Percentiles rank a stretch among this genome's conserved stretches.
Evolutionary conservation across 2,113 vertebrate genomes (phyloP).

Genomic region (Cryptomyrus ogoouensis): DNA sequence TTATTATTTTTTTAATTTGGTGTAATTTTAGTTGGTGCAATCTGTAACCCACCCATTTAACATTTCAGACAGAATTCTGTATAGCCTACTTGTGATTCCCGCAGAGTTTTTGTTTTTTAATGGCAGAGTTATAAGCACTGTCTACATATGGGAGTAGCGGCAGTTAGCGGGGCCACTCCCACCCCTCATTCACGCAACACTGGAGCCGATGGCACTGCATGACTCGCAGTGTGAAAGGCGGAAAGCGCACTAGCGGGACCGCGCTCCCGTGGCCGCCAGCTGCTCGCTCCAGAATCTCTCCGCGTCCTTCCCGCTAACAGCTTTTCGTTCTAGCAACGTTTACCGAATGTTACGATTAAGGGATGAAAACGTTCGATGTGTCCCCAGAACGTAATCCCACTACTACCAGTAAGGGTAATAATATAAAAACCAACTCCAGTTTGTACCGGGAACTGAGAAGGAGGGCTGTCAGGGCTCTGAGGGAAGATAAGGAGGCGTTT

Average conservation of each 20-base stretch:
- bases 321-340: neutral
- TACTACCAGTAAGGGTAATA: neutral
- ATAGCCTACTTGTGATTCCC: neutral
- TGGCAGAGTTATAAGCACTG: neutral
- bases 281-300: neutral
- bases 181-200: neutral
- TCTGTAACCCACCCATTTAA: neutral
- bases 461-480: too few relatives aligned
- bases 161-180: neutral
- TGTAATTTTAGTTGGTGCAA: neutral
- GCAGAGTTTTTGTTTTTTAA: neutral
- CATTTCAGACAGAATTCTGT: neutral
- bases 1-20: neutral
- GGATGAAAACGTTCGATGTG: neutral
- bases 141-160: neutral
- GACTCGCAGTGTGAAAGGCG: neutral
- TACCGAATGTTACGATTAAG: neutral
- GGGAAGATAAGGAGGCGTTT: too few relatives aligned
- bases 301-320: neutral
- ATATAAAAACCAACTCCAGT: neutral
- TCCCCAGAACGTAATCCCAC: neutral
- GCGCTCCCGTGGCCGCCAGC: neutral
- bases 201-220: neutral
- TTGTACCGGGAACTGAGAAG: too few relatives aligned
- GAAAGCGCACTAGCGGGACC: neutral